These are phyloP conservation scores for Sitophilus oryzae DNA, from an alignment of 1,140 invertebrate species.

Conservation along the genomic window DNA sequence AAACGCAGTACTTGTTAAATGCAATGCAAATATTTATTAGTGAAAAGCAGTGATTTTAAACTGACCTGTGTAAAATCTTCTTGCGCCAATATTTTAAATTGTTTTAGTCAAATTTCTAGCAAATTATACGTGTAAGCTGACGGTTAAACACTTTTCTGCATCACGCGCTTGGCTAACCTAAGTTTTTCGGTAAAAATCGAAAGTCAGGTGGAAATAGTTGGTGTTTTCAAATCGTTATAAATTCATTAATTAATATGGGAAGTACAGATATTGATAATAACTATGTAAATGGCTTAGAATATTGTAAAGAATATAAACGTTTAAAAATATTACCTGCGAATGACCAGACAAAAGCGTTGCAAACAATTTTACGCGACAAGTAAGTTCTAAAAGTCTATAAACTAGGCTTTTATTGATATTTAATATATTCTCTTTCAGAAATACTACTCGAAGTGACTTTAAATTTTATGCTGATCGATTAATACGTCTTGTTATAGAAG, in stretches of 20 bases:
- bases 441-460: conserved; percentile 90
- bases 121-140: neutral
- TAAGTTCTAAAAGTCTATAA: conserved; percentile 48
- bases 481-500: conserved; percentile 94
- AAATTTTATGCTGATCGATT: conserved; percentile 96
- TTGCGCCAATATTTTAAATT: too few species aligned
- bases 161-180: conserved; percentile 9
- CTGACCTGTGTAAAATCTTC: too few species aligned
- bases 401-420: conserved; percentile 4
- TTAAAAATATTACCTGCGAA: conserved; percentile 76
- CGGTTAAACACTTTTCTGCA: neutral
- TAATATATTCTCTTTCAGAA: conserved; percentile 55
- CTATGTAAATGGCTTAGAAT: conserved; percentile 21
- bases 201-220: neutral
- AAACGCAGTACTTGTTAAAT: too few species aligned
- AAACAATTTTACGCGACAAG: conserved; percentile 94
- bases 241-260: conserved; percentile 29
- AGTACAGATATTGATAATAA: conserved; percentile 32
- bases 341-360: conserved; percentile 86
- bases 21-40: too few species aligned
- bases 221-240: neutral
- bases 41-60: too few species aligned
- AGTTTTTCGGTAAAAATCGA: neutral
- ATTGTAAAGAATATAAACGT: conserved; percentile 60
- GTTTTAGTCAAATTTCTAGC: conserved; percentile 2